Conservation (phyloP, 2,797 vertebrate genomes). For the Smutsia gigantea region DNA sequence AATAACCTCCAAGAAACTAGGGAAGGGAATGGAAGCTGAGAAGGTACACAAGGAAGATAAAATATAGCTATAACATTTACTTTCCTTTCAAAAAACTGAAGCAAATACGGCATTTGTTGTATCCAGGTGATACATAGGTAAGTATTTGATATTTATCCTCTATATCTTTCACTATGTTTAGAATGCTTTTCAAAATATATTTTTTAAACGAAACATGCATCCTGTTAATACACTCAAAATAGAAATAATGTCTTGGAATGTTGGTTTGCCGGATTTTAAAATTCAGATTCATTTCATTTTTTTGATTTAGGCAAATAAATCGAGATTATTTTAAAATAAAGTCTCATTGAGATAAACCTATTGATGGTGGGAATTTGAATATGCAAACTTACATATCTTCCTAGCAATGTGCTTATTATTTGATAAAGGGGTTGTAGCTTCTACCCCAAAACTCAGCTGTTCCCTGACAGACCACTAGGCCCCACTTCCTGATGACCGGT, state of each 20-base stretch:
- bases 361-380: not conserved
- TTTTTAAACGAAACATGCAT: not conserved
- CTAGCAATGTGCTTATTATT: not conserved
- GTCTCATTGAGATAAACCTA: not conserved
- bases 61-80: not conserved
- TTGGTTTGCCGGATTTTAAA: not conserved
- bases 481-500: not conserved
- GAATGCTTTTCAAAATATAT: not conserved
- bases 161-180: not conserved
- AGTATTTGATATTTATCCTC: not conserved
- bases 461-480: not conserved
- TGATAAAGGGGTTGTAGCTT: not conserved
- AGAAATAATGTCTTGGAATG: conserved; percentile 24
- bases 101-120: conserved; percentile 25
- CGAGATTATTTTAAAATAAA: conserved; percentile 9
- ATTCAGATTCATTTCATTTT: conserved; percentile 51
- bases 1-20: not conserved
- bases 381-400: not conserved
- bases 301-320: conserved; percentile 23
- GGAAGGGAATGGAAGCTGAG: not conserved
- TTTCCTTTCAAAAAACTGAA: conserved; percentile 7
- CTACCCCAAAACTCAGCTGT: not conserved
- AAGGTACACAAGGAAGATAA: not conserved
- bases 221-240: conserved; percentile 31
- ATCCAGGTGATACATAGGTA: not conserved